phyloP scores from a whole-genome alignment of 1,140 invertebrate genomes.

The Hermetia illucens region DNA sequence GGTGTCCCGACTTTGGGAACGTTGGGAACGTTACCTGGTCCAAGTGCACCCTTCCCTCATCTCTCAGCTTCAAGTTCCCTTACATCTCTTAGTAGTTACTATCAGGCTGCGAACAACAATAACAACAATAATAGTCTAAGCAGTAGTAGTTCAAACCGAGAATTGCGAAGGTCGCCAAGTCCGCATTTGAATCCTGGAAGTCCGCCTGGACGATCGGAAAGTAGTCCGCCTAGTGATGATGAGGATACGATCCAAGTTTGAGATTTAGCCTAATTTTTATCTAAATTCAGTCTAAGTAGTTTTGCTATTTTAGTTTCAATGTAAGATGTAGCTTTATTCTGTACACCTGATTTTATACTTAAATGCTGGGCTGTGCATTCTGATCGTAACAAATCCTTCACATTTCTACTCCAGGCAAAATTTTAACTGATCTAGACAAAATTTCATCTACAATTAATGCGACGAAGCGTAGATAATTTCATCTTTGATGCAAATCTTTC shows the following conservation, averaged over 20 bases:
- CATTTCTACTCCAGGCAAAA: no score
- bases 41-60: conserved; percentile 23
- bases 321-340: no score
- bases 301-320: no score
- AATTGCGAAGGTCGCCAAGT: conserved; percentile 22
- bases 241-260: conserved; percentile 29
- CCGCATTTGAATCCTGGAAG: conserved; percentile 28
- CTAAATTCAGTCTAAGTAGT: no score
- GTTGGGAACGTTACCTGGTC: conserved; percentile 12
- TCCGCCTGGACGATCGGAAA: conserved; percentile 27
- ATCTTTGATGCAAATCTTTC: no score
- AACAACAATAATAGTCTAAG: conserved; percentile 8
- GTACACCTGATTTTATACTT: no score
- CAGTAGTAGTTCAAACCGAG: conserved; percentile 1
- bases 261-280: conserved; percentile 7
- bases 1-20: conserved; percentile 23
- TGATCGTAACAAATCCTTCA: no score
- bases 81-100: conserved; percentile 29
- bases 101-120: conserved; percentile 18
- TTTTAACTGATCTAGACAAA: no score
- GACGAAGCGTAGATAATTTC: no score
- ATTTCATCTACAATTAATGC: no score
- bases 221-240: conserved; percentile 25
- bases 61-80: conserved; percentile 28
- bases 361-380: no score